Evolutionary conservation across 2,113 vertebrate species (phyloP), one percentile per base, ranked within the genome.

Genomic region (Mobula birostris): DNA sequence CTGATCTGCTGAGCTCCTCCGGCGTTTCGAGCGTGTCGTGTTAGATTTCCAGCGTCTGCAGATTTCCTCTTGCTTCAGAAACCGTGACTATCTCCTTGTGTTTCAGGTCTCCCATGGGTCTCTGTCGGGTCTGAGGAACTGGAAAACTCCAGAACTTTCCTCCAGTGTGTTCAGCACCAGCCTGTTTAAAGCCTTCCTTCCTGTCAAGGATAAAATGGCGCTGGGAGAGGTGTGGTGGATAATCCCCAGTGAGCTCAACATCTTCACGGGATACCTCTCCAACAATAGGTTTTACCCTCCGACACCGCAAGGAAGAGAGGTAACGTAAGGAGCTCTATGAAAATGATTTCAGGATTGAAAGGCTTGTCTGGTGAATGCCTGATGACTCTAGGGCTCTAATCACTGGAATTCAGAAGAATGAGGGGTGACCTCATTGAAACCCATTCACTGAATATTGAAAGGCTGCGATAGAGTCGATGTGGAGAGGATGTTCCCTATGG

Each of bases 231-330:
- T 97, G 0, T 99, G 98, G 99, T 99, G 99, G 99, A 96, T 99
- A 95, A 97, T 99, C 94, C 98, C 98, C 11, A 98, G 98, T 0
- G 99, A 99, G 94, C 95, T 99, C 94, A 99, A 98, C 94, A 97
- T 99, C 97, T 99, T 99, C 96, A 98, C 98, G 0, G 98, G 98
- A 2, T 99, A 99, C 94, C 96, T 99, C 95, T 97, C 99, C 94
- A 99, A 99, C 96, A 99, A 98, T 95, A 98, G 98, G 29, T 98
- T 99, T 96, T 98, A 99, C 94, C 98, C 99, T 68, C 98, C 98
- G 0, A 94, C 97, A 1, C 98, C 98, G 15, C 98, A 97, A 94
- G 98, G 98, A 95, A 99, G 98, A 97, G 99, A 99, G 98, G 98
- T 99, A 96, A 48, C 48, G 48, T 48, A 48, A 48, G 48, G 48